Conservation (phyloP, 2,113 vertebrate genomes). For the rabbit (Oryctolagus cuniculus) region mOryCun1.1 NC_091435.1:110965501-110966000, state of each 20-base stretch:
- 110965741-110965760: constrained; percentile 74
- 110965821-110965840: neutral
- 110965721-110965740: constrained; percentile 77
- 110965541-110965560: constrained; percentile 14
- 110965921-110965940: neutral
- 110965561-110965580: constrained; percentile 52
- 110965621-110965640: constrained; percentile 75
- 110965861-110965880: neutral
- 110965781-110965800: constrained; percentile 67
- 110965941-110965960: neutral
- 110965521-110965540: neutral
- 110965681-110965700: constrained; percentile 64
- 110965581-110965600: constrained; percentile 71
- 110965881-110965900: neutral
- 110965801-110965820: constrained; percentile 59
- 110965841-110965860: neutral
- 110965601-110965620: constrained; percentile 75
- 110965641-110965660: constrained; percentile 54
- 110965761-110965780: constrained; percentile 63
- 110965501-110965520: neutral
- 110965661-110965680: constrained; percentile 77
- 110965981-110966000: neutral
- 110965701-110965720: constrained; percentile 77
- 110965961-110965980: neutral
- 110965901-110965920: neutral